A percentile compares a stretch with the other conserved stretches of the same genome.
Evolutionary conservation across 37 sponge, comb jelly and placozoan species (phyloP).

Genomic region (Haliclona indistincta): DNA sequence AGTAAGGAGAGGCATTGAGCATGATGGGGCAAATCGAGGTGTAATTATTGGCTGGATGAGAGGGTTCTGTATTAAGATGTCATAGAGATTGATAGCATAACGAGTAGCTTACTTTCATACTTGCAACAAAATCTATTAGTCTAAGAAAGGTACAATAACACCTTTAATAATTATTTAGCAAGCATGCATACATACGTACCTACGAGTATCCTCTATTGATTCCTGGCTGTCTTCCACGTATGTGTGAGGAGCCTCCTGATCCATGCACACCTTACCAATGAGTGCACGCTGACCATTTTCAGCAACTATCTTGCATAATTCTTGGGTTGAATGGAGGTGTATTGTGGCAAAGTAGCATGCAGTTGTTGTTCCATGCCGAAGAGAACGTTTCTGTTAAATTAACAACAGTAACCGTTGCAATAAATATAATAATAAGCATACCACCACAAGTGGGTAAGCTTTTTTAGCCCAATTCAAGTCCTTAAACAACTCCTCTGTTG

Average conservation of each 20-base stretch:
- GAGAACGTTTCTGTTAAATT: constrained; percentile 45
- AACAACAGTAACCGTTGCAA: not conserved
- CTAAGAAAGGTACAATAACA: not conserved
- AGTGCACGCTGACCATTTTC: constrained; percentile 65
- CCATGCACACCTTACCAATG: constrained; percentile 84
- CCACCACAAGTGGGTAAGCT: constrained; percentile 60
- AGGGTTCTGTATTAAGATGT: constrained; percentile 22
- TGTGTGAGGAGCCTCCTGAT: constrained; percentile 42
- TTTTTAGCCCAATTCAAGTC: constrained; percentile 36
- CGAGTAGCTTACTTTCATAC: not conserved
- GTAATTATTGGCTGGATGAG: constrained; percentile 62
- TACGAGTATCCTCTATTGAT: constrained; percentile 55
- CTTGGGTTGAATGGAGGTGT: constrained; percentile 62
- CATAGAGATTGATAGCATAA: not conserved
- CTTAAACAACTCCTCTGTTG: constrained; percentile 53
- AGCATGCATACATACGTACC: constrained; percentile 13
- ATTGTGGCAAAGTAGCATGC: constrained; percentile 80
- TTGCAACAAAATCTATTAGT: not conserved
- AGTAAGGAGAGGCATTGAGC: constrained; percentile 27
- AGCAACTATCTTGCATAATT: constrained; percentile 53
- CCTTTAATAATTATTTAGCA: not conserved
- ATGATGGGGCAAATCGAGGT: constrained; percentile 65
- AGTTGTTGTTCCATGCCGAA: constrained; percentile 79
- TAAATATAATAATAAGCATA: constrained; percentile 21
- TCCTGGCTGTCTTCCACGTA: constrained; percentile 42